These are phyloP conservation scores for Esperia sulphurella DNA, from an alignment of 2,888 invertebrate species.

Conservation along the genomic window DNA sequence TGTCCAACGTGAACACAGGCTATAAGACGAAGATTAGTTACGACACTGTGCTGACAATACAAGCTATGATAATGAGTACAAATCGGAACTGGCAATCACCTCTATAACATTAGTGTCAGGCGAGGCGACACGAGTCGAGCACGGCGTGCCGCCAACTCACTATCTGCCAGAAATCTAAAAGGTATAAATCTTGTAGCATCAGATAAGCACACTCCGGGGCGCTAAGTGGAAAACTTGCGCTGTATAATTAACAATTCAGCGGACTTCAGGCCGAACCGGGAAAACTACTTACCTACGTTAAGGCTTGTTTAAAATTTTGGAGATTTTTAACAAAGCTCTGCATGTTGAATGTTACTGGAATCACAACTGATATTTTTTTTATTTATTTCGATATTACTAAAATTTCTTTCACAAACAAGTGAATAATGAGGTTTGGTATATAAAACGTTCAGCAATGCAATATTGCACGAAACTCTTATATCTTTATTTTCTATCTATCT, in stretches of 20 bases:
- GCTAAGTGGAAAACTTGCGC: constrained; percentile 67
- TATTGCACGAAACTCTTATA: too few species aligned
- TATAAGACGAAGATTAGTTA: too few species aligned
- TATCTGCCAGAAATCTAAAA: constrained; percentile 42
- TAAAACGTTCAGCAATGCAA: too few species aligned
- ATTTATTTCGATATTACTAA: too few species aligned
- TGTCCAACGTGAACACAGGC: too few species aligned
- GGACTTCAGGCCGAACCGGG: constrained; percentile 42
- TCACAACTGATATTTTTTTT: neutral
- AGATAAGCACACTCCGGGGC: constrained; percentile 49
- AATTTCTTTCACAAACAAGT: neutral
- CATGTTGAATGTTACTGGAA: neutral
- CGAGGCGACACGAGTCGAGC: constrained; percentile 1
- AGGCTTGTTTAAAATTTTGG: constrained; percentile 32
- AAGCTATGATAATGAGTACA: neutral
- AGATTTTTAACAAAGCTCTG: constrained; percentile 3
- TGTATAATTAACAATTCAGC: constrained; percentile 69
- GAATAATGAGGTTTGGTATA: too few species aligned
- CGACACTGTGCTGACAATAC: too few species aligned
- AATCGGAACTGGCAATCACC: constrained; percentile 10
- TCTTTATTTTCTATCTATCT: too few species aligned
- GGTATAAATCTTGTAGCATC: constrained; percentile 53
- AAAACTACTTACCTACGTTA: constrained; percentile 45
- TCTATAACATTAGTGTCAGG: constrained; percentile 14
- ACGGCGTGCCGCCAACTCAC: neutral